Evolutionary conservation across 2,113 vertebrate species (phyloP), one percentile per base, ranked within the genome.

Genomic region (Dromaius novaehollandiae): DNA sequence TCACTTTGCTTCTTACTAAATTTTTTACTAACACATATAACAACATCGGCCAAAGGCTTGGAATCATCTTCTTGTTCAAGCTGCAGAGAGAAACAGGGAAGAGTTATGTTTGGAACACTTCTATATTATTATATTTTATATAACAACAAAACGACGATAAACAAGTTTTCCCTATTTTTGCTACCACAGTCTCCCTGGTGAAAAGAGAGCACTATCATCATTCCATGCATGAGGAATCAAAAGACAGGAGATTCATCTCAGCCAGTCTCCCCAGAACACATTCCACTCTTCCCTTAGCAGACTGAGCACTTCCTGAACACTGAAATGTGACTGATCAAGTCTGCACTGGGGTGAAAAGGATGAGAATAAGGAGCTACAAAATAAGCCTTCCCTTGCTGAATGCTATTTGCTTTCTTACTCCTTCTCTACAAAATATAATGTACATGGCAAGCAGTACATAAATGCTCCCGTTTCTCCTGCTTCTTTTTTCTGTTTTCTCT

Each of bases 1-100:
- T 99, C 99, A 82, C 98, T 97, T 94, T 99, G 99, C 97, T 98
- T 99, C 97, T 99, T 99, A 95, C 96, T 98, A 56, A 99, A 98
- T 90, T 99, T 99, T 98, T 99, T 99, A 91, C 99, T 99, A 61
- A 99, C 99, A 95, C 97, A 99, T 61, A 99, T 96, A 79, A 99
- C 99, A 44, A 99, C 98, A 66, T 97, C 96, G 4, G 84, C 89
- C 68, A 99, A 98, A 32, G 98, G 98, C 92, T 97, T 97, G 19
- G 91, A 70, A 17, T 97, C 88, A 97, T 98, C 98, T 88, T 98
- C 97, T 98, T 98, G 66, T 73, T 53, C 38, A 63, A 51, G 9
- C 18, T 75, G 48, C 28, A 51, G 28, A 13, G 32, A 60, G 22
- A 90, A 87, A 96, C 92, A 42, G 50, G 85, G 70, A 5, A 77